Base-by-base conservation (phyloP, 1,140 invertebrate genomes). In the Diachasmimorpha longicaudata region DNA sequence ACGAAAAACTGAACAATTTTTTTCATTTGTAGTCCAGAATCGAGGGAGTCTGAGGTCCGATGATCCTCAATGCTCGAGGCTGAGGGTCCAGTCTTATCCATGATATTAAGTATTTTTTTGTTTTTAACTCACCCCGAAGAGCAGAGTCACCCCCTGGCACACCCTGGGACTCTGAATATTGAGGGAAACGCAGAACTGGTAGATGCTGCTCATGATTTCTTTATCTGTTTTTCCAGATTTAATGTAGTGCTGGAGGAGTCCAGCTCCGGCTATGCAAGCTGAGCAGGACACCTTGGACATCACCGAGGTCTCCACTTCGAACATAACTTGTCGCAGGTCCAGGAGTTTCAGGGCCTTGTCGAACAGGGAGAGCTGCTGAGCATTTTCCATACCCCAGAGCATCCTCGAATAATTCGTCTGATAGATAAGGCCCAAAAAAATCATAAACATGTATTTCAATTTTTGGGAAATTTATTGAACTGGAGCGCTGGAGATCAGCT, bases 261-360 rank as follows among this genome's bases (percentile, higher is more conserved):
- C 94, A 58, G 95, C 94, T 0, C 95, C 93, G 89, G 95, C 95
- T 89, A 95, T 95, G 82, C 96, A 97, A 10, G 96, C 96, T 0
- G 95, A 96, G 81, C 96, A 97, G 0, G 95, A 96, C 1, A 97
- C 95, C 85, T 95, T 96, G 0, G 95, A 96, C 94, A 97, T 95
- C 1, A 97, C 94, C 13, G 95, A 96, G 76, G 95, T 96, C 88
- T 97, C 95, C 21, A 97, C 93, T 89, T 97, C 95, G 79, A 93
- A 93, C 77, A 94, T 93, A 3, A 96, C 95, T 89, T 96, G 94
- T 81, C 95, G 93, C 66, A 96, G 84, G 85, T 96, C 95, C 11
- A 96, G 88, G 11, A 96, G 85, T 83, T 94, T 94, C 70, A 96
- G 87, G 0, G 95, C 94, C 86, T 96, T 95, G 78, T 96, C 94